Evolutionary conservation across 2,888 invertebrate species (phyloP).

Genomic region (Drosophila kambysellisi): DNA sequence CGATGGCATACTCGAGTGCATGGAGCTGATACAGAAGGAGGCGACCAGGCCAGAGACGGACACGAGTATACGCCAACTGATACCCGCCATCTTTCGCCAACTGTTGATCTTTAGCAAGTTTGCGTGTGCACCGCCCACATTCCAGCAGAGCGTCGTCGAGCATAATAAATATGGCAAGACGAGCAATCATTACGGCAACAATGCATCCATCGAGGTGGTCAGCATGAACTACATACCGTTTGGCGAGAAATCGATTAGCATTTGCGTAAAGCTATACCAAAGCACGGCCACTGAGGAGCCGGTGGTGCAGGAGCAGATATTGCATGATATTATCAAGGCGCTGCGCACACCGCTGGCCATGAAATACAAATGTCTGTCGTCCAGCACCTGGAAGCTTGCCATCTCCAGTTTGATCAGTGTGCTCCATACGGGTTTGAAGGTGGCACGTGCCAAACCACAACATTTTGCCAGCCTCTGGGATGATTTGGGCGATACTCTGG

Average conservation of each 20-base stretch:
- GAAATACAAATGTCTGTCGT: slow-evolving; percentile 92
- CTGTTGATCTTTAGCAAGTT: slow-evolving; percentile 89
- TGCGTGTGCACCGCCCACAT: slow-evolving; percentile 89
- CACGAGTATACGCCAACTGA: slow-evolving; percentile 88
- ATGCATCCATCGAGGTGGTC: slow-evolving; percentile 89
- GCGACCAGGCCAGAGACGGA: slow-evolving; percentile 86
- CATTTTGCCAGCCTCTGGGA: slow-evolving; percentile 93
- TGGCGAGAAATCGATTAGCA: slow-evolving; percentile 91
- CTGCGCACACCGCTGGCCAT: slow-evolving; percentile 90
- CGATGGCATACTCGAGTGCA: slow-evolving; percentile 93
- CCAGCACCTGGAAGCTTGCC: slow-evolving; percentile 93
- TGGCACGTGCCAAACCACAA: slow-evolving; percentile 92
- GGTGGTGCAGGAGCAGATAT: slow-evolving; percentile 90
- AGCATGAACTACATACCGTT: slow-evolving; percentile 94
- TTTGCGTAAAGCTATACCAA: slow-evolving; percentile 91
- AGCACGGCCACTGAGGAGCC: slow-evolving; percentile 89
- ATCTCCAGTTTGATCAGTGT: slow-evolving; percentile 91
- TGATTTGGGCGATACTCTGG: slow-evolving; percentile 93
- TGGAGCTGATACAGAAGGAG: slow-evolving; percentile 94
- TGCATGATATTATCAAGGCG: slow-evolving; percentile 89
- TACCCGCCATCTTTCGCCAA: slow-evolving; percentile 89
- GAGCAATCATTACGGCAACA: slow-evolving; percentile 80
- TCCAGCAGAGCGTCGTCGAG: slow-evolving; percentile 78
- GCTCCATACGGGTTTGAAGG: slow-evolving; percentile 93
- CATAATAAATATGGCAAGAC: slow-evolving; percentile 86